phyloP scores from a whole-genome alignment of 2,888 invertebrate species.

The Euzetes globulus region DNA sequence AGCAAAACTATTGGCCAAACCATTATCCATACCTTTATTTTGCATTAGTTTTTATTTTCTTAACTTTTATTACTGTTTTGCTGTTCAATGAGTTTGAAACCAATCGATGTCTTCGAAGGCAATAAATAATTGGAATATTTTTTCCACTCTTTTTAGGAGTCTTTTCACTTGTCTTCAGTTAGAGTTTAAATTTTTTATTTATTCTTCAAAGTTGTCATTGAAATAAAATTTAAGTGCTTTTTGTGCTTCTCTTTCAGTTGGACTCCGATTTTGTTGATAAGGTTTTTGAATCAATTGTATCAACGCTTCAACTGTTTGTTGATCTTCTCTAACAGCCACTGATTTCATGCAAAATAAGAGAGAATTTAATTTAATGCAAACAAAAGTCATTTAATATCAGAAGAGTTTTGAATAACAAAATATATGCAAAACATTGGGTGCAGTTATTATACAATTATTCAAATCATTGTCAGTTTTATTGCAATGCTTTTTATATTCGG shows the following conservation, averaged over 20 bases:
- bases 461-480: too few relatives aligned
- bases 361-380: not conserved
- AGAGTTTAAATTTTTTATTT: not conserved
- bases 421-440: not conserved
- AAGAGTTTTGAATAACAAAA: not conserved
- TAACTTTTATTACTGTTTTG: not conserved
- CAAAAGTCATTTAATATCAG: not conserved
- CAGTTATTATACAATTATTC: not conserved
- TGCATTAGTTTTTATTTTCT: not conserved
- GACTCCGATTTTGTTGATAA: not conserved
- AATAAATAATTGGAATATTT: constrained; percentile 23
- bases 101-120: constrained; percentile 20
- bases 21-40: not conserved
- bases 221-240: constrained; percentile 24
- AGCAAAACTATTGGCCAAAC: not conserved
- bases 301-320: constrained; percentile 15
- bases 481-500: too few relatives aligned
- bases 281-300: not conserved
- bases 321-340: constrained; percentile 8
- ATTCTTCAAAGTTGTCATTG: not conserved
- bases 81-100: not conserved
- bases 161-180: not conserved
- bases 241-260: not conserved
- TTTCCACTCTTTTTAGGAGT: not conserved
- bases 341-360: not conserved